Percentiles rank a stretch among this genome's conserved stretches.
These are phyloP conservation scores for Liposcelis brunnea DNA, from an alignment of 2,888 invertebrate species.

Conservation along the genomic window DNA sequence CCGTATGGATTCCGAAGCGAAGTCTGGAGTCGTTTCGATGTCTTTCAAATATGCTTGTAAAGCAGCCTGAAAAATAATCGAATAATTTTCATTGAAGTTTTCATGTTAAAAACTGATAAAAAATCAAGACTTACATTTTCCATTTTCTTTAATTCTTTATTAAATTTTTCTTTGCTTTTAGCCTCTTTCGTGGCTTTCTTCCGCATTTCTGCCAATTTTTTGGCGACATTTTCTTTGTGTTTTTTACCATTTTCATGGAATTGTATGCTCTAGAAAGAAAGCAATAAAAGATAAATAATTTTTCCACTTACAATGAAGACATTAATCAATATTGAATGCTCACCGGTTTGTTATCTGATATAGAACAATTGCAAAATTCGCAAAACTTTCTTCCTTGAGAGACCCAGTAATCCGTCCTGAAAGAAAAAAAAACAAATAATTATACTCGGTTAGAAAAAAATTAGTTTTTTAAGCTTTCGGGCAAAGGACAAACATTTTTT, in stretches of 20 bases:
- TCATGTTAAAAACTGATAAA: conserved; percentile 7
- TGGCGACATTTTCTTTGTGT: conserved; percentile 82
- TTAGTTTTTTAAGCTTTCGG: no score
- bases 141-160: conserved; percentile 69
- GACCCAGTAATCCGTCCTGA: conserved; percentile 92
- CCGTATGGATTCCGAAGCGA: conserved; percentile 36
- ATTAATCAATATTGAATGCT: conserved; percentile 22
- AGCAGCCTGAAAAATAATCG: conserved; percentile 41
- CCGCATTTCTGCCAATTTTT: conserved; percentile 65
- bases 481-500: no score
- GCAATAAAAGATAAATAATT: neutral
- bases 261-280: conserved; percentile 57
- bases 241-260: conserved; percentile 88
- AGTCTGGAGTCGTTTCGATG: conserved; percentile 48
- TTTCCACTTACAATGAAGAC: conserved; percentile 1
- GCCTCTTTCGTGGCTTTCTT: conserved; percentile 68
- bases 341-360: conserved; percentile 89
- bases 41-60: conserved; percentile 77
- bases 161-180: conserved; percentile 60
- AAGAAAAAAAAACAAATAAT: conserved; percentile 20
- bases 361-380: conserved; percentile 97
- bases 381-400: conserved; percentile 90
- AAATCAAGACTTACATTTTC: conserved; percentile 45
- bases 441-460: neutral
- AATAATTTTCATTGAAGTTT: neutral